Base-by-base conservation (phyloP, 2,888 invertebrate genomes). In the Antheraea yamamai region DNA sequence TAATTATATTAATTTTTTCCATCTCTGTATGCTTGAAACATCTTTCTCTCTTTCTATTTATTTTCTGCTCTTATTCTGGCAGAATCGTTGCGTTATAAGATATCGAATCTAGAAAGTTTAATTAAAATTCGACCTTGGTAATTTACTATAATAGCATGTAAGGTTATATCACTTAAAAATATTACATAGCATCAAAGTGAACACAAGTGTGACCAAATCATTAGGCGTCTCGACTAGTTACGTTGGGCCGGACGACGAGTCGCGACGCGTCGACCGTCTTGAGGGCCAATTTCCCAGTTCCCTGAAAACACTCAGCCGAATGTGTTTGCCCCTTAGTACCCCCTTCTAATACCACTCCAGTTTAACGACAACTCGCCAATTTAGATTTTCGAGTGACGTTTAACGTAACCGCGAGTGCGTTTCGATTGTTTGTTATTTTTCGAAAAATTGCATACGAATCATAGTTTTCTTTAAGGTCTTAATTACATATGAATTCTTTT, bases 241-340 rank as follows among this genome's bases (percentile, higher is more conserved):
- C 82, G 16, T 26, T 66, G 64, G 26, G 16, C 64, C n/a, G 61
- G 61, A 61, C 26, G 30, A 12, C 64, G 58, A 6, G 58, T 58
- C n/a, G 61, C 61, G 61, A 23, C 61, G 80, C 81, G 78, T 76
- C 77, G 80, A 80, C 80, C 85, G 84, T 79, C 84, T 89, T 82
- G 86, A 93, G 93, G 82, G 89, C 87, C 93, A 93, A 93, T 93
- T 93, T 92, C 91, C 87, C 85, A 86, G 78, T 79, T 30, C 83
- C 85, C 84, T 85, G 85, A 88, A 90, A 89, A 92, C 92, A 92
- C 91, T 91, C 82, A 85, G 81, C 76, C 83, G 83, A 84, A 88
- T 89, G 89, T 90, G 90, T 89, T 91, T 88, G 91, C 90, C 89
- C 85, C 89, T 89, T 87, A 81, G 83, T 77, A 79, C 79, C 75